Conservation (phyloP, 2,888 invertebrate genomes). For the Neria commutata region DNA sequence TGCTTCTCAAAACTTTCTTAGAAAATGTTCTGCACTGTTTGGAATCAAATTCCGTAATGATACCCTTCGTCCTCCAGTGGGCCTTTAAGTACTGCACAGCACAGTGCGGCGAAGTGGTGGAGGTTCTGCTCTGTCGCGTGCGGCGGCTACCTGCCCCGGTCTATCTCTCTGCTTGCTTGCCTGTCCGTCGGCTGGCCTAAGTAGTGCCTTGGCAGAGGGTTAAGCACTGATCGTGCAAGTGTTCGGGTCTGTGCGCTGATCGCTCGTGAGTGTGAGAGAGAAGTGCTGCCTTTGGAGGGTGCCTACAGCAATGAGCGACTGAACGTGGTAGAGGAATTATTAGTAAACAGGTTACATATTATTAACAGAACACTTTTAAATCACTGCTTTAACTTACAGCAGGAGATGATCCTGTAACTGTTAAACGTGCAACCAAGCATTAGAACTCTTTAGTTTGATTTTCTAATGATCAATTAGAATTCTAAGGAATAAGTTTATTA, state of each 20-base stretch:
- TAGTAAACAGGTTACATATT: no score
- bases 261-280: not conserved
- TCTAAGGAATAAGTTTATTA: no score
- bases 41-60: slow-evolving; percentile 66
- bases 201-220: slow-evolving; percentile 8
- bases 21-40: slow-evolving; percentile 54
- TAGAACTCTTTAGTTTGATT: no score
- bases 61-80: slow-evolving; percentile 62
- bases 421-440: no score
- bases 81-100: slow-evolving; percentile 54
- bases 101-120: slow-evolving; percentile 11
- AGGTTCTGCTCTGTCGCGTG: slow-evolving; percentile 12
- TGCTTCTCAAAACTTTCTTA: slow-evolving; percentile 3
- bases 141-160: slow-evolving; percentile 14
- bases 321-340: no score
- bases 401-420: no score
- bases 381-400: no score
- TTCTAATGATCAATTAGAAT: no score
- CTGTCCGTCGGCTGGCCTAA: not conserved
- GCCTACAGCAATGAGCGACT: no score
- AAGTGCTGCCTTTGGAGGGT: no score
- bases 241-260: slow-evolving; percentile 29
- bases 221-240: slow-evolving; percentile 14
- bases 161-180: slow-evolving; percentile 11
- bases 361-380: no score